phyloP scores from a whole-genome alignment of 2,797 vertebrate genomes.

The Emys orbicularis region DNA sequence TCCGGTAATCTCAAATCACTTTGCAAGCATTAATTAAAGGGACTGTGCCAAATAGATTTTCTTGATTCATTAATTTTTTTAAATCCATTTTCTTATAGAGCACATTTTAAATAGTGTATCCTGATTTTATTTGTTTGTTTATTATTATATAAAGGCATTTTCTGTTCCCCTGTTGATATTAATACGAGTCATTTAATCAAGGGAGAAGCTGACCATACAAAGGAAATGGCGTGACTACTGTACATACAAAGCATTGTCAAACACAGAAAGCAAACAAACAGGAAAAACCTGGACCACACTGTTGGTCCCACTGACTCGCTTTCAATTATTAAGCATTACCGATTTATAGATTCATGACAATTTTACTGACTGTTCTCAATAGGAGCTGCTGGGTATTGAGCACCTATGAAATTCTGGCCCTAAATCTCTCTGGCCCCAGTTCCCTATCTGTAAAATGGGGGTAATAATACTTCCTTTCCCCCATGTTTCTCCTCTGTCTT shows the following conservation, averaged over 20 bases:
- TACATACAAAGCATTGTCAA: not conserved
- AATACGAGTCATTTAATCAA: not conserved
- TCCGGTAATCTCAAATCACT: constrained; percentile 38
- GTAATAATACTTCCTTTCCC: not conserved
- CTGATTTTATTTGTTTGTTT: not conserved
- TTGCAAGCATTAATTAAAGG: constrained; percentile 43
- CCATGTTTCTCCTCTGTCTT: not conserved
- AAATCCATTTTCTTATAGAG: constrained; percentile 32
- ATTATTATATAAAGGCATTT: not conserved
- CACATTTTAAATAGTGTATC: not conserved
- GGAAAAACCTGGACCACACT: not conserved
- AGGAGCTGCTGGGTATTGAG: not conserved
- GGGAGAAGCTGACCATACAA: not conserved
- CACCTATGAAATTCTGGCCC: not conserved
- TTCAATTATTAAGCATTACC: not conserved
- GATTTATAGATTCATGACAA: constrained; percentile 10
- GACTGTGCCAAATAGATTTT: constrained; percentile 34
- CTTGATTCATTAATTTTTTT: constrained; percentile 19
- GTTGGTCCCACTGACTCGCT: not conserved
- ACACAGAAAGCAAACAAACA: not conserved
- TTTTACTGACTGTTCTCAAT: not conserved
- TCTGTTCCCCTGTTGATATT: not conserved
- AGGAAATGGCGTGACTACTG: not conserved
- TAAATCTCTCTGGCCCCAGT: not conserved
- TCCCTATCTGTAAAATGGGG: not conserved